Conservation (phyloP, 2,888 invertebrate species). For the Drosophila infuscata region DNA sequence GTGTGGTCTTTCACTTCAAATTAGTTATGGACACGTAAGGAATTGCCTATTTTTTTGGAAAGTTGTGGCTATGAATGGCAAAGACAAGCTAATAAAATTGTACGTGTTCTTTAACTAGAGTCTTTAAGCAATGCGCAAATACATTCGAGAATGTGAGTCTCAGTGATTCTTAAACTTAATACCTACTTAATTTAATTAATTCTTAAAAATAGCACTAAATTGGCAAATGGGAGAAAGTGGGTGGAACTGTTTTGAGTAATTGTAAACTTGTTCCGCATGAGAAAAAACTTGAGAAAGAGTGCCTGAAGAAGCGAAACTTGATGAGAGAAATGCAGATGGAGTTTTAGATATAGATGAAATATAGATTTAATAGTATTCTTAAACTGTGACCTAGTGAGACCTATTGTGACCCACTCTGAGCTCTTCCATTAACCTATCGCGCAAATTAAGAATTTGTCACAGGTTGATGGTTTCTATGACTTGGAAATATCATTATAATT, state of each 20-base stretch:
- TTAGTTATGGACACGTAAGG: constrained; percentile 48
- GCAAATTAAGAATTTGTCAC: too few relatives aligned
- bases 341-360: neutral
- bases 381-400: neutral
- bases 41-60: constrained; percentile 6
- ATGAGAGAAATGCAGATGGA: neutral
- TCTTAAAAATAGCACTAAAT: neutral
- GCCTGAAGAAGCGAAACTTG: neutral
- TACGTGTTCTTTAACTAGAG: neutral
- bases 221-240: neutral
- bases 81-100: constrained; percentile 1
- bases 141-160: neutral
- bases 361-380: neutral
- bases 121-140: neutral
- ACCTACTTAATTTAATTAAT: too few relatives aligned
- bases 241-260: neutral
- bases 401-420: neutral
- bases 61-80: constrained; percentile 14
- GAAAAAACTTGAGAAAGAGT: neutral
- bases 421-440: neutral
- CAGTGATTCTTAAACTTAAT: neutral
- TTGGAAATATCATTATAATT: neutral
- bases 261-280: neutral
- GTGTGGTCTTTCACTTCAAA: constrained; percentile 50
- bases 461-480: neutral